Evolutionary conservation across 1,140 invertebrate genomes (phyloP), one percentile per base, ranked within the genome.

Genomic region (Drosophila tropicalis): DNA sequence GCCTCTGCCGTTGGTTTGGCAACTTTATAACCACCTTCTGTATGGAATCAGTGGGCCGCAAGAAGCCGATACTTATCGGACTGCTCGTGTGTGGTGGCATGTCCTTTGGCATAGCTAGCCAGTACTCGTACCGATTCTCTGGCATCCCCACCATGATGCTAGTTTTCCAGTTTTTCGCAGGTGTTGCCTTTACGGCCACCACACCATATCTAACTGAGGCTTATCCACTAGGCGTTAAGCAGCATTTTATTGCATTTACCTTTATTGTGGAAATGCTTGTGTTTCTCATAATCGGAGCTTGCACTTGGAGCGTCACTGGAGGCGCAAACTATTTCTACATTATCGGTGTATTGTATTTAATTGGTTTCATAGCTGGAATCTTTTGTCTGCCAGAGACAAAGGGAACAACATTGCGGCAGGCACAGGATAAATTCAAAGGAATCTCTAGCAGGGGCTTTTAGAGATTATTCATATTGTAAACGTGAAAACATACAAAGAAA

Each of bases 341-440:
- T 6, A 2, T 90, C 39, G 90, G 72, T 3, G 61, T 5, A 19
- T 15, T 91, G 10, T 87, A 58, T 4, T 0, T 87, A 1, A n/a
- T 68, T 1, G 86, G 69, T 3, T 78, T 63, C 3, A 0, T 85
- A 0, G 3, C 73, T 3, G 78, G 66, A 2, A 56, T 79, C 12
- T 32, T 67, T 12, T 60, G 56, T n/a, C 29, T 91, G 25, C 90
- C 90, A 13, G 90, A 91, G 70, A 91, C 90, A 1, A 75, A 51
- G 19, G 0, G 39, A 25, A 40, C 62, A 22, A 80, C 90, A 3
- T 41, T 91, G 10, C 82, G 78, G 0, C 80, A 91, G 13, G 57
- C 83, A 19, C 85, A 81, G 36, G 29, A 60, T 0, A 81, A 76
- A 47, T 91, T 91, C 39, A 62, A 47, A 5, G 57, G 68, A 5